Evolutionary conservation across 2,113 vertebrate species (phyloP).

Genomic region (Cricetomys ansorgei): DNA sequence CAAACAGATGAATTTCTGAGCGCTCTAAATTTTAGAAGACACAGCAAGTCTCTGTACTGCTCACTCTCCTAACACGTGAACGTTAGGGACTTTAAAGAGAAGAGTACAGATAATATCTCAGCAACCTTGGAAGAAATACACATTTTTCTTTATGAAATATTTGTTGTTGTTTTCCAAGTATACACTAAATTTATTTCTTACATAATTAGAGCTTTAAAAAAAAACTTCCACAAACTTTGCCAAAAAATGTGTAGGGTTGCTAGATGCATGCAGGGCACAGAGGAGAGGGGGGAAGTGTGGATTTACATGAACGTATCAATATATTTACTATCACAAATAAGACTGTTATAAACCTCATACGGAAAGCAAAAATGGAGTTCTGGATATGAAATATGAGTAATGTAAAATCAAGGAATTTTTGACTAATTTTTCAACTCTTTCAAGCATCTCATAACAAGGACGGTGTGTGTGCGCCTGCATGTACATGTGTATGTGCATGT

Average conservation of each 20-base stretch:
- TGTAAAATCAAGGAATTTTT: not conserved
- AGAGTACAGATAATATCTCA: not conserved
- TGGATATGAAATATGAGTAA: not conserved
- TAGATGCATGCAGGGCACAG: not conserved
- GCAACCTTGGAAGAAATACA: slow-evolving; percentile 2
- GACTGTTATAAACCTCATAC: not conserved
- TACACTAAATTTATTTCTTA: not conserved
- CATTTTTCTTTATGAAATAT: not conserved
- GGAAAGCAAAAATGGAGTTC: not conserved
- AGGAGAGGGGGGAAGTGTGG: not conserved
- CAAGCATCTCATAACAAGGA: not conserved
- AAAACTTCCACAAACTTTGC: not conserved
- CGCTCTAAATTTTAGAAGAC: slow-evolving; percentile 7
- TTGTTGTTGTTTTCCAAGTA: not conserved
- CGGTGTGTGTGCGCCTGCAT: not conserved
- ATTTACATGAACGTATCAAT: slow-evolving; percentile 9
- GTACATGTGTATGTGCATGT: too few species aligned
- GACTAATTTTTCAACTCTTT: slow-evolving; percentile 21
- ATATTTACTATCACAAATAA: not conserved
- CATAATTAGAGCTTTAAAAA: not conserved
- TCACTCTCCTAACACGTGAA: slow-evolving; percentile 4
- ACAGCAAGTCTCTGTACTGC: not conserved
- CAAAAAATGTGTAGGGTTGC: not conserved
- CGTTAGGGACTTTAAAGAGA: not conserved
- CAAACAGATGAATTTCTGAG: not conserved